Conservation (phyloP, 1,140 invertebrate genomes). For the Amphibalanus amphitrite region DNA sequence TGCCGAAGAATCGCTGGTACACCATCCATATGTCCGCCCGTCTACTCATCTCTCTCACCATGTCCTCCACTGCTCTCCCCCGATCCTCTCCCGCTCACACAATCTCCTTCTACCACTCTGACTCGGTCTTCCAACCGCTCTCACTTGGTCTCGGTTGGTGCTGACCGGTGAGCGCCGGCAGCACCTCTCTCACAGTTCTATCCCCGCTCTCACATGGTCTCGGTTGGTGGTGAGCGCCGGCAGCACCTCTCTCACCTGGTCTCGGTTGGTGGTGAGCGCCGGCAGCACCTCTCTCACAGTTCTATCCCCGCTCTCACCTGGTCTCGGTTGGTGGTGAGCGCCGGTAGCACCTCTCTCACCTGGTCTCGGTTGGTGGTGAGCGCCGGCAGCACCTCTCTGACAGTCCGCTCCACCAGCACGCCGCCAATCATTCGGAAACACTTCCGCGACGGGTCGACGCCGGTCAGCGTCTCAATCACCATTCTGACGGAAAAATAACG, state of each 20-base stretch:
- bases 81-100: no score
- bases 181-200: no score
- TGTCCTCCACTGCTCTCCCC: no score
- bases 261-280: not conserved
- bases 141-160: constrained; percentile 8
- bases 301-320: no score
- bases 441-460: constrained; percentile 63
- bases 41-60: no score
- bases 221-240: not conserved
- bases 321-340: no score
- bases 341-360: constrained; percentile 26
- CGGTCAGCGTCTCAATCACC: constrained; percentile 81
- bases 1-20: no score
- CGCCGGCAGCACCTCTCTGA: constrained; percentile 74
- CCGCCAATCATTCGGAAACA: constrained; percentile 89
- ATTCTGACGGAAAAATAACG: constrained; percentile 70
- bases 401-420: constrained; percentile 77
- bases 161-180: not conserved
- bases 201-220: no score
- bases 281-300: no score
- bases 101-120: no score
- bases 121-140: no score
- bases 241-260: constrained; percentile 8
- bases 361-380: constrained; percentile 64
- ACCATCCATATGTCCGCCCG: no score